Evolutionary conservation across 2,888 invertebrate species (phyloP), one percentile per base, ranked within the genome.

Genomic region (Cephus nigrinus): DNA sequence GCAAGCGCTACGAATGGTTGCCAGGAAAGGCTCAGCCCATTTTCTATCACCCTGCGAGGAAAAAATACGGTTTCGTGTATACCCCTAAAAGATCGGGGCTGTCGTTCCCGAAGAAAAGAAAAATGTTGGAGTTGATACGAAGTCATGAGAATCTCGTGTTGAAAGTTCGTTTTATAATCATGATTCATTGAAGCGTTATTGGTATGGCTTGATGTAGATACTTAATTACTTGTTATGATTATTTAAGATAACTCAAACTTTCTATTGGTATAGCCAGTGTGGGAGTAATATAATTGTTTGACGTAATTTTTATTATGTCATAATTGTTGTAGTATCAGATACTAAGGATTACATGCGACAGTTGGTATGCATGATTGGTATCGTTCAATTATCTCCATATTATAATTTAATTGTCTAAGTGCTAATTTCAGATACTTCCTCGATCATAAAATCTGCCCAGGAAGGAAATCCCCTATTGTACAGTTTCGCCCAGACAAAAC

Each of bases 1-100:
- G 55, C 72, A 23, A 55, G 75, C 71, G 32, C 33, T 75, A 35
- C 34, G 78, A 73, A 78, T 75, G 78, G 78, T 75, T 72, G 78
- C 36, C 35, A 73, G 71, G n/a, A 78, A 40, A 35, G 75, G 69
- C 75, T 75, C 75, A 3, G 71, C 71, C 71, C 71, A 71, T 71
- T 71, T 71, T 31, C 32, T 71, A 55, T 55, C 55, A 55, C 55
- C 55, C 55, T 55, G 9, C 55, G 23, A 55, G 23, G 3, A 55
- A 55, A 55, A 55, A 23, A 55, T 23, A 55, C 55, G 23, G 23
- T 55, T 40, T 55, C 55, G 5, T 23, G 2, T 55, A 23, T 55
- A 23, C 9, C 55, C 55, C 9, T 23, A 23, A 23, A 55, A 55
- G 55, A 55, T 5, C 4, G 5, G 1, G 4, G 5, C 40, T 55